These are phyloP conservation scores for Brachyopa scutellaris DNA, from an alignment of 2,888 invertebrate genomes.

Conservation along the genomic window DNA sequence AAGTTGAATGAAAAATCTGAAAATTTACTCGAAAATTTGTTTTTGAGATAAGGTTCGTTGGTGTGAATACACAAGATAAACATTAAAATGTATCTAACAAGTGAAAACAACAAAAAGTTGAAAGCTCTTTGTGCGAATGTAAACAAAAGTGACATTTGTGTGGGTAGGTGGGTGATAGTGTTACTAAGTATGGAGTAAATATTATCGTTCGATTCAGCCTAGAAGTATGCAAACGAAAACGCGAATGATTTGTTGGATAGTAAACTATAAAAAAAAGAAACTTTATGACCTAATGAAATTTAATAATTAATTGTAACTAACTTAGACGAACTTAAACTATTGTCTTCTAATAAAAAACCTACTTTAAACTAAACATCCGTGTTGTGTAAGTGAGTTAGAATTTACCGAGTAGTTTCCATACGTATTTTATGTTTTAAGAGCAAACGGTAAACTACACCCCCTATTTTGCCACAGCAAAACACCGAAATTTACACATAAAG, in stretches of 20 bases:
- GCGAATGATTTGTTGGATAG: background rate
- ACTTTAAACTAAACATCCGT: no score
- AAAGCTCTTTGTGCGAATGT: slow-evolving; percentile 29
- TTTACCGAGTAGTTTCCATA: no score
- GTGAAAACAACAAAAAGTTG: background rate
- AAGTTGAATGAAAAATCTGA: background rate
- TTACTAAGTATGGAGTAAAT: slow-evolving; percentile 15
- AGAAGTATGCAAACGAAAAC: slow-evolving; percentile 40
- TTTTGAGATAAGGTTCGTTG: slow-evolving; percentile 4
- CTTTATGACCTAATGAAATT: no score
- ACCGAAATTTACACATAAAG: no score
- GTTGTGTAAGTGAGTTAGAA: no score
- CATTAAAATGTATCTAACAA: slow-evolving; percentile 2
- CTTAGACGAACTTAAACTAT: no score
- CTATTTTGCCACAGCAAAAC: no score
- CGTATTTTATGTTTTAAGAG: no score
- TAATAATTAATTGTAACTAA: no score
- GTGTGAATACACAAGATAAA: slow-evolving; percentile 2
- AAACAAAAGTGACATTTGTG: slow-evolving; percentile 27
- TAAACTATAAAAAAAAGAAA: no score
- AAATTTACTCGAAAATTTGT: background rate
- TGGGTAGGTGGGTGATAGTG: background rate
- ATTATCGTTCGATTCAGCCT: background rate
- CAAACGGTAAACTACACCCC: no score
- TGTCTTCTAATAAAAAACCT: no score